Conservation (phyloP, 2,113 vertebrate genomes). For the Zapornia atra region DNA sequence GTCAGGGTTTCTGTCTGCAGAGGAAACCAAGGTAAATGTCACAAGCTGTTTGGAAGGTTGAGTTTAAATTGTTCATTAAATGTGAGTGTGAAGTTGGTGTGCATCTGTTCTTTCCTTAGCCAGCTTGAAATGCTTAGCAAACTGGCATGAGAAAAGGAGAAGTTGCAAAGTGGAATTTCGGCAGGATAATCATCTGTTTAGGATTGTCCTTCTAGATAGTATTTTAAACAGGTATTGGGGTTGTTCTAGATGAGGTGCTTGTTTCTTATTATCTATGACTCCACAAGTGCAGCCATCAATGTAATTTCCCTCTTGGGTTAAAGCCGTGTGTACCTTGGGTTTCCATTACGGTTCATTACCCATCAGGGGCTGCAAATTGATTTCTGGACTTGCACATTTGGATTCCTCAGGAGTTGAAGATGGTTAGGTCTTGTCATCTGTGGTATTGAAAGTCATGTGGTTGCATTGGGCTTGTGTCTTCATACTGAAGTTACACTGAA, state of each 20-base stretch:
- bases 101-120: neutral
- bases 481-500: neutral
- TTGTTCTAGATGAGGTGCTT: neutral
- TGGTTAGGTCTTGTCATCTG: neutral
- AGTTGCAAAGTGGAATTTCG: neutral
- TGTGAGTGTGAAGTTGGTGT: neutral
- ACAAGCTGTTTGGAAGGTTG: neutral
- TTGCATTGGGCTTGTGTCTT: neutral
- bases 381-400: neutral
- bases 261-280: neutral
- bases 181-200: neutral
- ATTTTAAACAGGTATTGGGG: neutral
- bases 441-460: neutral
- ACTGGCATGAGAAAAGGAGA: neutral
- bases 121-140: neutral
- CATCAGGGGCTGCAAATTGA: neutral
- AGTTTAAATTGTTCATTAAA: neutral
- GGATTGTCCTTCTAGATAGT: neutral
- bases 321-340: neutral
- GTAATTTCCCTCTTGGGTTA: neutral
- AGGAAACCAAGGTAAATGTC: slow-evolving; percentile 84
- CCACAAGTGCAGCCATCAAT: neutral
- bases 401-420: neutral
- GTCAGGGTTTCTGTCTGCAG: slow-evolving; percentile 93
- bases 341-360: neutral